Base-by-base conservation (phyloP, 2,797 vertebrate genomes). In the Hydrolagus colliei region DNA sequence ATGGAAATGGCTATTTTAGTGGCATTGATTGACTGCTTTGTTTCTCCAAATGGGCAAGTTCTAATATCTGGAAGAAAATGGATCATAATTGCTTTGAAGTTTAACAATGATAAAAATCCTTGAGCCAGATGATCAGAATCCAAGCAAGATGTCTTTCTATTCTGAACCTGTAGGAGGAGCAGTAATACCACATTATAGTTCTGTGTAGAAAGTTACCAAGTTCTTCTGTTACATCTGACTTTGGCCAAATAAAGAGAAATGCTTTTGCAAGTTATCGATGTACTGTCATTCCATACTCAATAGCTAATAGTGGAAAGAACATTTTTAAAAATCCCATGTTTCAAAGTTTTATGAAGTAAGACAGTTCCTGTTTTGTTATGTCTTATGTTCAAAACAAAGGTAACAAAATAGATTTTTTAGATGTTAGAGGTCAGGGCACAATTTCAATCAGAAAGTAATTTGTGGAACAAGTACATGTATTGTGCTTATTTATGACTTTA, bases 1-100 rank as follows among this genome's bases (percentile, higher is more conserved):
- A 94, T 95, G 94, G 94, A 93, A 92, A 91, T 88, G 90, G 93
- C 92, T 95, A 94, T 94, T 95, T 95, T 93, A 92, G 93, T 94
- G 91, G 92, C 93, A 95, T 94, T 94, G 94, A 95, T 93, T 94
- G 93, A 95, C 93, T 94, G 92, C 92, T 93, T 92, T 92, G 92
- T 94, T 93, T 91, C 92, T 93, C 93, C 92, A 93, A 94, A 92
- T 88, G 88, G 93, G 91, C 92, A 92, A 94, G 92, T 94, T 94
- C 92, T 93, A 91, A 93, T 93, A 93, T 93, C 93, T 92, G 91
- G 90, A 89, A 88, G 92, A 92, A 93, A 93, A 93, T 92, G 92
- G 92, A 94, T 93, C 93, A 94, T 92, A 93, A 93, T 91, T 90
- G 18, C 87, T 79, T 68, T 85, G 87, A 82, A 82, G 86, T 86